phyloP scores from a whole-genome alignment of 2,888 invertebrate genomes.

The Rotaria magnacalcarata region DNA sequence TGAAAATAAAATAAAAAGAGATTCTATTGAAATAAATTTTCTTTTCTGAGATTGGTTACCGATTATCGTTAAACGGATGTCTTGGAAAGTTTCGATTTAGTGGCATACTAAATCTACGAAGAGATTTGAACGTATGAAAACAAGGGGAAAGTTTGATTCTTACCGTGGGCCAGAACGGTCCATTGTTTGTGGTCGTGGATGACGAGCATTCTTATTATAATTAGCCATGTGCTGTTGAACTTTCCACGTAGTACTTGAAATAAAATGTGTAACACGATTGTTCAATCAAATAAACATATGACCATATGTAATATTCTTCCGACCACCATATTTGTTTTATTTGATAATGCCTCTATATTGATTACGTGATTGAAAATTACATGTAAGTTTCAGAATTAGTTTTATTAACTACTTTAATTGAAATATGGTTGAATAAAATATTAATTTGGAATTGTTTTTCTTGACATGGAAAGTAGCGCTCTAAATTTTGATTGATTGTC shows the following conservation, averaged over 20 bases:
- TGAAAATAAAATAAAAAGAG: no score
- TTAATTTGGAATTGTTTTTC: not conserved
- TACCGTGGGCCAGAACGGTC: not conserved
- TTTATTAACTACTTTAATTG: not conserved
- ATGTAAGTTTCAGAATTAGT: not conserved
- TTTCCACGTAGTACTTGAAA: no score
- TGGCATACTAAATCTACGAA: not conserved
- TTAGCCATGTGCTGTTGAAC: not conserved
- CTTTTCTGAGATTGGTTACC: not conserved
- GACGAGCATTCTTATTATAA: not conserved
- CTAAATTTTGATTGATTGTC: not conserved
- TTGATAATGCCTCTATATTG: no score
- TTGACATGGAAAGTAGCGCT: not conserved
- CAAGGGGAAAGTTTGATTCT: not conserved
- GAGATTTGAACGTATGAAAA: not conserved
- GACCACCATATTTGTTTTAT: no score
- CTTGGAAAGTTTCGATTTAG: not conserved
- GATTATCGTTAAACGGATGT: not conserved
- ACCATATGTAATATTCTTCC: no score
- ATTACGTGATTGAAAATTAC: no score
- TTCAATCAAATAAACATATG: no score
- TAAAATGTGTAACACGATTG: no score
- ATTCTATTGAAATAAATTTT: no score
- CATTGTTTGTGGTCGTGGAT: not conserved
- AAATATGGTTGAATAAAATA: not conserved